Conservation (phyloP, 2,113 vertebrate genomes). For the Myiopsitta monachus region DNA sequence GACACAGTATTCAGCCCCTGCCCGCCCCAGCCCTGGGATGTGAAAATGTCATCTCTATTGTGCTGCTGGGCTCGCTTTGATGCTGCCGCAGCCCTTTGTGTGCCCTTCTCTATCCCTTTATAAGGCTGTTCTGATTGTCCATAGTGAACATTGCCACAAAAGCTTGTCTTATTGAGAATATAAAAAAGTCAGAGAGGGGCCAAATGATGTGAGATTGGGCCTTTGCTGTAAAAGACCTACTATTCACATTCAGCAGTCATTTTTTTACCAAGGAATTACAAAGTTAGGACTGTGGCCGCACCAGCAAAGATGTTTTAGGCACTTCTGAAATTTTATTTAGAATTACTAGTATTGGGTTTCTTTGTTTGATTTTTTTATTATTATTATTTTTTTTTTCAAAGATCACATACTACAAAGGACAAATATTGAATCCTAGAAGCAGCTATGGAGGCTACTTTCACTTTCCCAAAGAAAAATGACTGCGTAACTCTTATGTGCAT, state of each 20-base stretch:
- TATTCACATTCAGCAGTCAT: conserved; percentile 6
- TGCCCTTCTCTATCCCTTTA: conserved; percentile 80
- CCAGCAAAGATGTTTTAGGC: background rate
- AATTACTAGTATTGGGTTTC: background rate
- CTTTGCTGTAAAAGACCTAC: conserved; percentile 34
- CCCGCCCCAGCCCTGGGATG: conserved; percentile 77
- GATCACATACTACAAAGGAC: rapidly evolving
- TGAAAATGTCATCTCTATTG: conserved; percentile 86
- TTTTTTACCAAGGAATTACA: background rate
- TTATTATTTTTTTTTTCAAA: background rate
- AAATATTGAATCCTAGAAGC: background rate
- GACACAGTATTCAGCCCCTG: conserved; percentile 69
- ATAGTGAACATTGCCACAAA: conserved; percentile 51
- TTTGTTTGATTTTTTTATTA: too few species aligned
- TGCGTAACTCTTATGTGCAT: rapidly evolving
- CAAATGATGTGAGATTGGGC: conserved; percentile 40
- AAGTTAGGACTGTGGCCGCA: rapidly evolving
- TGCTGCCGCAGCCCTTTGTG: conserved; percentile 79
- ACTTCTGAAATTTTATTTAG: background rate
- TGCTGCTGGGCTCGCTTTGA: conserved; percentile 77
- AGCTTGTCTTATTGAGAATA: conserved; percentile 39
- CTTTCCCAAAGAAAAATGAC: background rate
- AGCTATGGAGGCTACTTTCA: background rate
- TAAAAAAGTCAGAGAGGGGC: conserved; percentile 67
- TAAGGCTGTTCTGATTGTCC: conserved; percentile 76